A percentile compares a stretch with the other conserved stretches of the same genome.
Evolutionary conservation across 2,113 vertebrate species (phyloP).

Genomic region (Ochotona princeps): DNA sequence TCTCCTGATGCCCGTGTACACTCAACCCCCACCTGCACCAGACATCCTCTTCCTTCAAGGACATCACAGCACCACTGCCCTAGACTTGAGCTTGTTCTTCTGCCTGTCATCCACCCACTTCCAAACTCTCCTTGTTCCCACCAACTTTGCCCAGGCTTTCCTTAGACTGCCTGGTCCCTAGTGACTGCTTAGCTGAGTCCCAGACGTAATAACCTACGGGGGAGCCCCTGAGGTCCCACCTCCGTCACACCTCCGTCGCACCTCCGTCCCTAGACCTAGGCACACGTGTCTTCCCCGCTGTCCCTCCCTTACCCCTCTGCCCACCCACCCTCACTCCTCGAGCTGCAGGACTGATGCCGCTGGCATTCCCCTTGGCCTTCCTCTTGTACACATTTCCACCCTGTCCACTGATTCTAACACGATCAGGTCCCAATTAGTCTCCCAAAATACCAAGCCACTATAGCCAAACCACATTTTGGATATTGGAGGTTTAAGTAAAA

Average conservation of each 20-base stretch:
- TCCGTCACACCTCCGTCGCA: too few relatives aligned
- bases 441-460: background rate
- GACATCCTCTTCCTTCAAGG: background rate
- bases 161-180: background rate
- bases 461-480: background rate
- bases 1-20: background rate
- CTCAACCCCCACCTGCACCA: background rate
- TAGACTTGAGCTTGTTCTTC: fast-evolving
- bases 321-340: background rate
- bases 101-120: background rate
- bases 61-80: fast-evolving
- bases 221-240: background rate
- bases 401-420: background rate
- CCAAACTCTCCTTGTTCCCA: background rate
- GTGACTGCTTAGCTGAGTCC: fast-evolving
- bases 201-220: background rate
- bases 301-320: too few relatives aligned
- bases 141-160: background rate
- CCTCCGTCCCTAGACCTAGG: background rate
- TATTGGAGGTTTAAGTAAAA: background rate
- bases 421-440: background rate
- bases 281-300: too few relatives aligned
- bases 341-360: background rate
- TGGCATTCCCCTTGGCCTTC: background rate
- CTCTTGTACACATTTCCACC: background rate